Evolutionary conservation across 2,888 invertebrate genomes (phyloP).

Genomic region (Netelia fuscicornis): DNA sequence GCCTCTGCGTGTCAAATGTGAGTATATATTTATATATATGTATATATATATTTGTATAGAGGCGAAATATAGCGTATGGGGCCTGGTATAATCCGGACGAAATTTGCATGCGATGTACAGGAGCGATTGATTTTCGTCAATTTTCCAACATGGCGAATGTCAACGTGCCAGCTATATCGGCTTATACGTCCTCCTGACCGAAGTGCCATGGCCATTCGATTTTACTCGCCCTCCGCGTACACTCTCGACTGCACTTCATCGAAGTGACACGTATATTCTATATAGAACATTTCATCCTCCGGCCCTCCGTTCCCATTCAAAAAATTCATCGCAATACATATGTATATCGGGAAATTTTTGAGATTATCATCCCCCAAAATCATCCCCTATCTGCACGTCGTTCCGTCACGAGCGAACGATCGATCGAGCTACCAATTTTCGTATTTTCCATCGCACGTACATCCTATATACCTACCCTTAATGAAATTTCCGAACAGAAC

Average conservation of each 20-base stretch:
- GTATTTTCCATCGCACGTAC: no score
- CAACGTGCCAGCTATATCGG: slow-evolving; percentile 11
- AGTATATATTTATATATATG: slow-evolving; percentile 84
- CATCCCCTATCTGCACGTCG: no score
- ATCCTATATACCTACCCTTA: background rate
- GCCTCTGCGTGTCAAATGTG: slow-evolving; percentile 94
- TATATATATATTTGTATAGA: background rate
- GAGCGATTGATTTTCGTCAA: slow-evolving; percentile 59
- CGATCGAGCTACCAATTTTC: no score
- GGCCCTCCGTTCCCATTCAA: background rate
- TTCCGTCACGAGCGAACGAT: no score
- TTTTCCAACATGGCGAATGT: slow-evolving; percentile 46
- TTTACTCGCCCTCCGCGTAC: slow-evolving; percentile 3
- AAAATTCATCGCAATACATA: no score
- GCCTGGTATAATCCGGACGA: slow-evolving; percentile 31
- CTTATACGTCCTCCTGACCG: background rate
- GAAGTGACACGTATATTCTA: slow-evolving; percentile 2
- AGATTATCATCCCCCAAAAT: no score
- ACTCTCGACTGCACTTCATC: slow-evolving; percentile 14
- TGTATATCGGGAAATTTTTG: no score
- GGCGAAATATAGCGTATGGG: slow-evolving; percentile 9
- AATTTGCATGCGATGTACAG: slow-evolving; percentile 51
- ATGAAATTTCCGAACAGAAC: slow-evolving; percentile 47
- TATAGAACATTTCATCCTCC: slow-evolving; percentile 27
- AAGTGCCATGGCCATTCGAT: slow-evolving; percentile 29